phyloP scores from a whole-genome alignment of 2,888 invertebrate species.

The Diplolepis rosae region DNA sequence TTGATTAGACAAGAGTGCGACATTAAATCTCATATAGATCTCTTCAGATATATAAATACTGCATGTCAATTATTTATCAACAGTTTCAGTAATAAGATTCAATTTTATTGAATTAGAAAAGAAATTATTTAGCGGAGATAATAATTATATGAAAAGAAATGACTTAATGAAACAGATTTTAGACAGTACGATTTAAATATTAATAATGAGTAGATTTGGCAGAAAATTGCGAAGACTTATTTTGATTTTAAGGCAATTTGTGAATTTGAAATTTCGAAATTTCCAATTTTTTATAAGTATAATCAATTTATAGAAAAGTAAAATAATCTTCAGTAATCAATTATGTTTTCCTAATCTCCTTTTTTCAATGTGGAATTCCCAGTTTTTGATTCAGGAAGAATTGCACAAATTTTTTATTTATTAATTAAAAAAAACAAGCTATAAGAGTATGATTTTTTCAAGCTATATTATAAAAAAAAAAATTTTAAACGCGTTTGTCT shows the following conservation, averaged over 20 bases:
- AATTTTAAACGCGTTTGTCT: no score
- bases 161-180: not conserved
- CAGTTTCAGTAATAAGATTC: not conserved
- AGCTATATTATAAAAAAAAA: no score
- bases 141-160: not conserved
- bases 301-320: no score
- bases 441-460: no score
- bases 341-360: no score
- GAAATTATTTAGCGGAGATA: not conserved
- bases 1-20: conserved; percentile 2
- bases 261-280: not conserved
- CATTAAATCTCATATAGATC: not conserved
- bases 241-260: not conserved
- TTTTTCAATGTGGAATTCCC: no score
- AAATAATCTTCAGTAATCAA: no score
- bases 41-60: not conserved
- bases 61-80: not conserved
- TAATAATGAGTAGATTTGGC: not conserved
- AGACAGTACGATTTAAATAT: not conserved
- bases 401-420: no score
- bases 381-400: no score
- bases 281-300: not conserved
- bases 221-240: not conserved
- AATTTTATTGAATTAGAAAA: not conserved
- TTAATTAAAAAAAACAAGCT: no score